Base-by-base conservation (phyloP, 2,888 invertebrate species). In the Caenorhabditis macrosperma region DNA sequence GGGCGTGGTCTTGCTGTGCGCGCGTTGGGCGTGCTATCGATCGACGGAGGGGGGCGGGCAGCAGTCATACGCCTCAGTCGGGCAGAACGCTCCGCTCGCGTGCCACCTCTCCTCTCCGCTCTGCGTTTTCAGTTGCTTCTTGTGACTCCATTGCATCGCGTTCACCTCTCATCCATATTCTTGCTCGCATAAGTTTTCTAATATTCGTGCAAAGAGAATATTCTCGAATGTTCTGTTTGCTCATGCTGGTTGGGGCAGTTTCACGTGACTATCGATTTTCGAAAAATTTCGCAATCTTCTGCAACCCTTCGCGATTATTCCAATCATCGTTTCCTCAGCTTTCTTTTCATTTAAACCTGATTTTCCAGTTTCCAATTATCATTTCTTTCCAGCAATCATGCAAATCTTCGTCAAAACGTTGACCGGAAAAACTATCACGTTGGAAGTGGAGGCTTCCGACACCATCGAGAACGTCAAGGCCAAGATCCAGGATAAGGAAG, bases 331-430 rank as follows among this genome's bases (percentile, higher is more conserved):
- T 22, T 17, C 17, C 22, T 48, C 46, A 46, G 5, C 15, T 17
- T 24, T n/a, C 26, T 20, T 35, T 12, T 22, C 59, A 4, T 30
- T 20, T 38, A 22, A 20, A 50, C 15, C 10, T 3, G 2, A 38
- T n/a, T 24, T 52, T 50, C n/a, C n/a, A 7, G 17, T 50, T 28
- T 30, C 44, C 10, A 44, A 28, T 26, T 9, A 26, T 41, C 24
- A n/a, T 28, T 24, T 28, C 33, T 20, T 76, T 76, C 55, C 68
- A 67, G 68, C 46, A 55, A 68, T 48, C 59, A 96, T 96, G 96
- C 96, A 97, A 94, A 96, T 97, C 92, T 97, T 96, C 92, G 95
- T 96, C 84, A 96, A 96, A 93, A 81, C 80, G 41, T 93, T 95
- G 59, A 95, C 95, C 90, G 95, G 95, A 89, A n/a, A n/a, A n/a